phyloP scores from a whole-genome alignment of 2,888 invertebrate species.

The Serrognathus titanus region DNA sequence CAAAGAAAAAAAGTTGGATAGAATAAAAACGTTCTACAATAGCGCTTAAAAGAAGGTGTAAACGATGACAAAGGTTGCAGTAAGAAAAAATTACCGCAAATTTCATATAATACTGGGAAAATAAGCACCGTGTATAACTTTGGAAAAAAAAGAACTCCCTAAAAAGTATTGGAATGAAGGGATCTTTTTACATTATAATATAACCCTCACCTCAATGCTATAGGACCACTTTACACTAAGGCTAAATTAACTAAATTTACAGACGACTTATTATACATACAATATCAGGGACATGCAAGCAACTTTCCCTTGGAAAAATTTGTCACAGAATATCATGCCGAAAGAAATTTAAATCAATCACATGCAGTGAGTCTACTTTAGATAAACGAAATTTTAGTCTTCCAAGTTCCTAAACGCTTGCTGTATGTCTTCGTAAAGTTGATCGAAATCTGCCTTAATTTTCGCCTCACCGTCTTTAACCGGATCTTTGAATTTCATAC shows the following conservation, averaged over 20 bases:
- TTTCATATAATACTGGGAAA: constrained; percentile 11
- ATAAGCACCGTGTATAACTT: constrained; percentile 12
- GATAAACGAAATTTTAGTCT: constrained; percentile 62
- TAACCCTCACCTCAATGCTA: constrained; percentile 14
- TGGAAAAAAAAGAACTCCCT: constrained; percentile 3
- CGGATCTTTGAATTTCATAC: constrained; percentile 99
- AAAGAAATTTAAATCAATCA: constrained; percentile 1
- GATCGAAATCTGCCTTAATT: constrained; percentile 96
- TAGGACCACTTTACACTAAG: constrained; percentile 2
- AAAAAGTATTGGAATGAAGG: constrained; percentile 12
- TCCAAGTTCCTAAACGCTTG: constrained; percentile 98
- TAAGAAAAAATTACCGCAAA: constrained; percentile 6
- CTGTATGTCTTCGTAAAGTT: constrained; percentile 94
- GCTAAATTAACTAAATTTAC: background rate
- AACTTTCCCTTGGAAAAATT: background rate
- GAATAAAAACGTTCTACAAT: background rate
- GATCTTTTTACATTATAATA: constrained; percentile 8
- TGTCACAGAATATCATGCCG: background rate
- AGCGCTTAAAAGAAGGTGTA: background rate
- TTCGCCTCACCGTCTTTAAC: constrained; percentile 97
- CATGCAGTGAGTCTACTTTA: constrained; percentile 9
- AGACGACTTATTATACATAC: constrained; percentile 8
- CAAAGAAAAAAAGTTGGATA: background rate
- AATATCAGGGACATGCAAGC: background rate
- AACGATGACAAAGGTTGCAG: background rate